Evolutionary conservation across 2,888 invertebrate genomes (phyloP).

Genomic region (Leptopilina myrica): DNA sequence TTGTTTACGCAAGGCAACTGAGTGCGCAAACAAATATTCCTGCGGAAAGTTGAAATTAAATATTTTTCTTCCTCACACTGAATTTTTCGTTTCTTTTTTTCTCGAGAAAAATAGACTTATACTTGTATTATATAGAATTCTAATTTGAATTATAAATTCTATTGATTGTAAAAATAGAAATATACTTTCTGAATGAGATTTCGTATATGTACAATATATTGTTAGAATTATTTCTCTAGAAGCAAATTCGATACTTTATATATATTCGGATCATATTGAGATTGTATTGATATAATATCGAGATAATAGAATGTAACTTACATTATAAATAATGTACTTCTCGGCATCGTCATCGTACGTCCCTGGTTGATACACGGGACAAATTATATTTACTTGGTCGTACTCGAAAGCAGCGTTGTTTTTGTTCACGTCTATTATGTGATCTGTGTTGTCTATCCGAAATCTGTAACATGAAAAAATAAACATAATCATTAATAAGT

Average conservation of each 20-base stretch:
- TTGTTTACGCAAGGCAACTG: constrained; percentile 41
- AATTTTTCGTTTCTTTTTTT: not conserved
- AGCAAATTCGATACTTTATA: too few species aligned
- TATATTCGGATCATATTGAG: too few species aligned
- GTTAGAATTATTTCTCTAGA: too few species aligned
- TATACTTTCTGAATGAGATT: too few species aligned
- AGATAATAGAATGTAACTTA: constrained; percentile 71
- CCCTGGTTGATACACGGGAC: constrained; percentile 93
- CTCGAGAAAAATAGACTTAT: not conserved
- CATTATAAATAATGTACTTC: constrained; percentile 97
- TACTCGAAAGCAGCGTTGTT: constrained; percentile 95
- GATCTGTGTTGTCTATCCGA: constrained; percentile 98
- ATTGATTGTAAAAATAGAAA: too few species aligned
- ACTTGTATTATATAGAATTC: too few species aligned
- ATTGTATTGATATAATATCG: too few species aligned
- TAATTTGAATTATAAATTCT: too few species aligned
- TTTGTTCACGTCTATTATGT: constrained; percentile 96
- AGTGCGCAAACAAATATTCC: constrained; percentile 35
- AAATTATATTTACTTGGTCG: constrained; percentile 97
- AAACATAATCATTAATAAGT: constrained; percentile 7
- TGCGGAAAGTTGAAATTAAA: constrained; percentile 33
- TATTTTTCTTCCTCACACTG: constrained; percentile 33
- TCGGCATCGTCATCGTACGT: constrained; percentile 93
- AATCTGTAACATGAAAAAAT: constrained; percentile 80
- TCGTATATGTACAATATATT: too few species aligned